Percentiles rank a stretch among this genome's conserved stretches.
These are phyloP conservation scores for Cacoxenus indagator DNA, from an alignment of 2,888 invertebrate genomes.

Conservation along the genomic window DNA sequence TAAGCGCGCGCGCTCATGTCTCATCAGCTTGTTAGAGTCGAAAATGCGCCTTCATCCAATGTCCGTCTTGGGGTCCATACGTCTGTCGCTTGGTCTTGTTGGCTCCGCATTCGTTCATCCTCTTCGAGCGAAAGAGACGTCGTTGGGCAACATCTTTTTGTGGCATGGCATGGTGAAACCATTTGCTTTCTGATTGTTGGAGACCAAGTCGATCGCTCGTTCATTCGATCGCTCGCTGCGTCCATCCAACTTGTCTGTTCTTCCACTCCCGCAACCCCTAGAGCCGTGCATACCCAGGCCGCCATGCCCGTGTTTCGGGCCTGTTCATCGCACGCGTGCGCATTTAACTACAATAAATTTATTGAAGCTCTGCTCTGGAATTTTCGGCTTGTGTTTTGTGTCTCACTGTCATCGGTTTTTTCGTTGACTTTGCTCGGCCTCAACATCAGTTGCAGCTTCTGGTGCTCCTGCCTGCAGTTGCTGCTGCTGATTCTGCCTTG, in stretches of 20 bases:
- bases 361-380: constrained; percentile 64
- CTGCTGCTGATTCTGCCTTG: constrained; percentile 25
- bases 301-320: constrained; percentile 23
- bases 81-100: not conserved
- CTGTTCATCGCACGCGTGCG: constrained; percentile 66
- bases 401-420: constrained; percentile 56
- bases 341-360: constrained; percentile 68
- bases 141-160: constrained; percentile 53
- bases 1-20: constrained; percentile 67
- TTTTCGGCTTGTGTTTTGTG: constrained; percentile 60
- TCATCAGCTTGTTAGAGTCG: constrained; percentile 66
- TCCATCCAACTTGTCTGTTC: not conserved
- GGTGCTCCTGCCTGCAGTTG: constrained; percentile 4
- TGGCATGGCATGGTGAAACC: not conserved
- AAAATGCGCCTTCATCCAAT: constrained; percentile 25
- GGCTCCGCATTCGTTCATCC: not conserved
- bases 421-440: constrained; percentile 31
- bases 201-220: not conserved
- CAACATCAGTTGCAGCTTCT: constrained; percentile 31
- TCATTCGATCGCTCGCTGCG: not conserved
- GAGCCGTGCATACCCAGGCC: constrained; percentile 4
- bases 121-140: constrained; percentile 41
- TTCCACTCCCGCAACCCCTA: constrained; percentile 19
- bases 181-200: not conserved
- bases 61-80: not conserved